Evolutionary conservation across 2,113 vertebrate genomes (phyloP), one percentile per base, ranked within the genome.

Genomic region (Lasiurus cinereus): DNA sequence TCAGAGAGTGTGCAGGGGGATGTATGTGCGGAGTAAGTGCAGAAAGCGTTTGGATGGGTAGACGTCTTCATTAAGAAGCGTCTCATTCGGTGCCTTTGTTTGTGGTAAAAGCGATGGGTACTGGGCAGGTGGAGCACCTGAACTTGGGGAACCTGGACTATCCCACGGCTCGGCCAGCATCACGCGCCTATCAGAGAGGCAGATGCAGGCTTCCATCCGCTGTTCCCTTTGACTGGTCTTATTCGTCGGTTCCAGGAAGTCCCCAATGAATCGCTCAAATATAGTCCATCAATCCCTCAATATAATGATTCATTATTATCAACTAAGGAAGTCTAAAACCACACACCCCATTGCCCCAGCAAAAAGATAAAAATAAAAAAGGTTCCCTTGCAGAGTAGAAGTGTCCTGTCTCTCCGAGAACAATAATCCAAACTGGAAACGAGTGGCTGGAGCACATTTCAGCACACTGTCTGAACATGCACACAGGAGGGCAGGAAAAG

Each of bases 151-250:
- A 86, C 6, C 4, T 24, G 39, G 39, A 39, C 39, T 39, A 39
- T 39, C 39, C 72, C 8, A 83, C 82, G 54, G 27, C 33, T 87
- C 29, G 88, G 90, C 27, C 66, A 94, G 72, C 7, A 0, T 29
- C 54, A 74, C 62, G 10, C 62, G 64, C 80, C 78, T 88, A 77
- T 94, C 77, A 93, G 78, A 79, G 91, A 95, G n/a, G 59, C n/a
- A 90, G 33, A 82, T 78, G 78, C 88, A 69, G 19, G 74, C 54
- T 86, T 93, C 70, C 48, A 93, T 85, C 77, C 91, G 66, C 39
- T 95, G 94, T 96, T 96, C 92, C 92, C 31, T 91, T 91, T 95
- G 91, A 96, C 93, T 96, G 95, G 83, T 84, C 93, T 96, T 77
- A 85, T 93, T 95, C 91, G 48, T 95, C 52, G 79, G 70, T 94